Conservation (phyloP, 2,113 vertebrate species). For the Tachuris rubrigastra region DNA sequence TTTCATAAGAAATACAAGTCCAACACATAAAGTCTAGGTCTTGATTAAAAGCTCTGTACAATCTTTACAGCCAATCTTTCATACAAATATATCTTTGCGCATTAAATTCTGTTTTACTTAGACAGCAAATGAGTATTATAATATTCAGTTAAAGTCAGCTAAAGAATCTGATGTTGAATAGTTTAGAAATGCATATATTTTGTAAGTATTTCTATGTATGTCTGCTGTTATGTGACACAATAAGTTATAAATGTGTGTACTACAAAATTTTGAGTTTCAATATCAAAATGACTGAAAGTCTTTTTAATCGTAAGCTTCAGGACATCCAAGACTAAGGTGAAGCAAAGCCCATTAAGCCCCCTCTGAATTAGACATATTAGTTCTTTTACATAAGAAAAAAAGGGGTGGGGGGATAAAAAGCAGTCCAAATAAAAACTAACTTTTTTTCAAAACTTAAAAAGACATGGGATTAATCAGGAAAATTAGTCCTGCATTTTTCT, state of each 20-base stretch:
- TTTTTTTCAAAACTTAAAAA: background rate
- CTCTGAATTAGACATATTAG: background rate
- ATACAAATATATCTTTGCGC: background rate
- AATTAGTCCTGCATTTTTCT: background rate
- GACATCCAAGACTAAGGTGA: background rate
- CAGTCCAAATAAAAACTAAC: accelerated
- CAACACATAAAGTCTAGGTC: background rate
- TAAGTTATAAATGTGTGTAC: background rate
- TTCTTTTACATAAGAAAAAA: background rate
- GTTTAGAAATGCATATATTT: background rate
- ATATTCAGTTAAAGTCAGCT: background rate
- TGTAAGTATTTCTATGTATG: background rate
- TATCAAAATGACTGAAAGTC: background rate
- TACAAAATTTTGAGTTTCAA: background rate
- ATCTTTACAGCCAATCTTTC: background rate
- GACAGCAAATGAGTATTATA: background rate
- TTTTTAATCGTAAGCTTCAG: background rate
- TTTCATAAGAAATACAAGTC: background rate
- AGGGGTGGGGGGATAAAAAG: accelerated
- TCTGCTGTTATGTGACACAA: background rate
- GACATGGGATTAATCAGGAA: background rate
- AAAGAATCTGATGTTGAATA: background rate
- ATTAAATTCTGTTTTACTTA: background rate
- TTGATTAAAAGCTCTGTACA: background rate
- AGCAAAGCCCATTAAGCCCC: background rate